A percentile compares a stretch with the other conserved stretches of the same genome.
Conservation (phyloP, 2,888 invertebrate species). For the Plebejus anna region DNA sequence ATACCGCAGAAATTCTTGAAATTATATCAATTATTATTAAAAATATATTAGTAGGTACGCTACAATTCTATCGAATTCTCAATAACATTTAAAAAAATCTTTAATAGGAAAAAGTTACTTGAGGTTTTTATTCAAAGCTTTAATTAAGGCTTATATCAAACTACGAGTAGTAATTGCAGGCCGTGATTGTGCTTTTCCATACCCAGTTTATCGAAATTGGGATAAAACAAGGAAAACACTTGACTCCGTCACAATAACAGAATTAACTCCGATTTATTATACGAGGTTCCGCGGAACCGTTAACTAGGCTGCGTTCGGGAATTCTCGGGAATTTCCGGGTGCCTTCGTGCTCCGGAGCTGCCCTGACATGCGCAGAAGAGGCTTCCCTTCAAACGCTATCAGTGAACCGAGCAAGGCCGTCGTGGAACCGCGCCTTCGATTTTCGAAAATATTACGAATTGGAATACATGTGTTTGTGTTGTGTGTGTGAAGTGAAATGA, state of each 20-base stretch:
- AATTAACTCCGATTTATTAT: constrained; percentile 72
- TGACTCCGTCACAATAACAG: constrained; percentile 59
- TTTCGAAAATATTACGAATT: constrained; percentile 36
- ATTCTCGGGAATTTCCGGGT: constrained; percentile 48
- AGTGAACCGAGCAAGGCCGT: constrained; percentile 61
- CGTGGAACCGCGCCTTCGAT: constrained; percentile 56
- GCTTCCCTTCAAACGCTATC: constrained; percentile 57
- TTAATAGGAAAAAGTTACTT: too few relatives aligned
- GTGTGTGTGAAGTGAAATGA: constrained; percentile 47
- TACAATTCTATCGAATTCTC: too few relatives aligned
- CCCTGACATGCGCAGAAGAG: constrained; percentile 71
- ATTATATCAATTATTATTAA: too few relatives aligned
- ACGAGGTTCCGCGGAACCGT: constrained; percentile 57
- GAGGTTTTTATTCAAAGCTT: not conserved
- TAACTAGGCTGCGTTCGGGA: constrained; percentile 59
- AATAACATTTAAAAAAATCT: too few relatives aligned
- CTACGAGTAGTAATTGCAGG: not conserved
- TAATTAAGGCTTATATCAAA: not conserved
- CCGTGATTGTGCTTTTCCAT: not conserved
- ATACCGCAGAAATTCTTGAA: too few relatives aligned
- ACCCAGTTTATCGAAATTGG: constrained; percentile 7
- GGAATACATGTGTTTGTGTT: constrained; percentile 38
- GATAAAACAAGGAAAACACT: constrained; percentile 30
- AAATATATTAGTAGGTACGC: too few relatives aligned
- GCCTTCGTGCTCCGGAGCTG: constrained; percentile 51